Percentiles rank a stretch among this genome's conserved stretches.
Conservation (phyloP, 2,888 invertebrate genomes). For the Beris chalybata region DNA sequence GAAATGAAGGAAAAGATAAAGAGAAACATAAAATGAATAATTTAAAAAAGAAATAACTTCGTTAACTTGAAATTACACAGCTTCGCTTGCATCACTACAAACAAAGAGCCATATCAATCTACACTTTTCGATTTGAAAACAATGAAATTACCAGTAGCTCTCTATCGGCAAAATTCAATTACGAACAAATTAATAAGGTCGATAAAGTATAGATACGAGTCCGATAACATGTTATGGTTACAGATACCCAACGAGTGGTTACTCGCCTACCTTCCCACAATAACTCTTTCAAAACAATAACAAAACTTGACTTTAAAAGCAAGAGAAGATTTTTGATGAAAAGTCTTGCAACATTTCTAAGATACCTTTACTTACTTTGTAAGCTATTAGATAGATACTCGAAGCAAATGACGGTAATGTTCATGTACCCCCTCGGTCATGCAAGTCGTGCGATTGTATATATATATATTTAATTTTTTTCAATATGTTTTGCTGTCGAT, state of each 20-base stretch:
- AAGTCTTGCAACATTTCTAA: conserved; percentile 21
- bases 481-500: neutral
- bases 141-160: conserved; percentile 26
- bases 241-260: neutral
- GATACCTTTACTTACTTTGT: conserved; percentile 7
- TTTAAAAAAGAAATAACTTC: too few relatives aligned
- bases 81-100: too few relatives aligned
- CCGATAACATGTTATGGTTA: conserved; percentile 11
- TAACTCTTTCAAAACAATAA: conserved; percentile 18
- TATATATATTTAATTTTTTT: conserved; percentile 11
- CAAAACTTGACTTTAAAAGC: conserved; percentile 11
- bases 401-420: conserved; percentile 21
- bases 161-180: conserved; percentile 19
- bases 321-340: conserved; percentile 7
- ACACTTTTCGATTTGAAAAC: conserved; percentile 1
- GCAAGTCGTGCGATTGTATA: conserved; percentile 32
- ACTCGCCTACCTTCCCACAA: conserved; percentile 15
- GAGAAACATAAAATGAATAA: too few relatives aligned
- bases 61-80: too few relatives aligned
- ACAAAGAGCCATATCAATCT: too few relatives aligned
- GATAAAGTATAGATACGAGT: conserved; percentile 16
- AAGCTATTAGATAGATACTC: neutral
- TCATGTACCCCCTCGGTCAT: conserved; percentile 33
- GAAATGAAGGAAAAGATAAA: too few relatives aligned
- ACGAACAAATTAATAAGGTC: conserved; percentile 30